Percentiles rank a stretch among this genome's conserved stretches.
Conservation (phyloP, 2,113 vertebrate species). For the Psettodes erumei region DNA sequence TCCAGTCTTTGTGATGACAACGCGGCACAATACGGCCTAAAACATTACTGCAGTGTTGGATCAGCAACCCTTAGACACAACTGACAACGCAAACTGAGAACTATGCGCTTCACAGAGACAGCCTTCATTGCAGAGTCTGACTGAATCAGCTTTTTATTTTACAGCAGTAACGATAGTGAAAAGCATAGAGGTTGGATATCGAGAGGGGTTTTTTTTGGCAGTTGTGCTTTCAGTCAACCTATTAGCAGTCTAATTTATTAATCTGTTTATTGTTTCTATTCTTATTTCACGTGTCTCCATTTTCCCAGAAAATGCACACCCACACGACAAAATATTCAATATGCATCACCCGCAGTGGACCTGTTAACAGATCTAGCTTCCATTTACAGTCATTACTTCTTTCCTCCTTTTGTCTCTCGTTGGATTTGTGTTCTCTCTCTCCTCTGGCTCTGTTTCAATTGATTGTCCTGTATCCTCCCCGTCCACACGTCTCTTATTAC, state of each 20-base stretch:
- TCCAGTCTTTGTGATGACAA: background rate
- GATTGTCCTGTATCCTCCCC: slow-evolving; percentile 15
- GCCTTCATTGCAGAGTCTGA: background rate
- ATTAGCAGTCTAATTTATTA: background rate
- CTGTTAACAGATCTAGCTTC: background rate
- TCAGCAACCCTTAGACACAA: background rate
- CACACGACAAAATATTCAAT: background rate
- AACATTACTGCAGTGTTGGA: background rate
- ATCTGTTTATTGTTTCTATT: background rate
- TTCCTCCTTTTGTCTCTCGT: background rate
- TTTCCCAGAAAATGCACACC: background rate
- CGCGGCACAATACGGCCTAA: background rate
- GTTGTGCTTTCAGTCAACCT: background rate
- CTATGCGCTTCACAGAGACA: background rate
- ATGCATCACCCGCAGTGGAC: background rate
- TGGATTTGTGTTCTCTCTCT: slow-evolving; percentile 17
- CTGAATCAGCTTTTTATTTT: background rate
- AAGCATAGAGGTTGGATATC: too few species aligned
- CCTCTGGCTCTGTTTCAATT: slow-evolving; percentile 24
- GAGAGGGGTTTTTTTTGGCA: background rate
- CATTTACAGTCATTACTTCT: background rate
- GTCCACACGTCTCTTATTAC: slow-evolving; percentile 20
- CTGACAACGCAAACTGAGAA: too few species aligned
- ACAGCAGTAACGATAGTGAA: background rate
- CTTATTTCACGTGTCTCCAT: background rate